phyloP scores from a whole-genome alignment of 2,113 vertebrate genomes.

The Cyanoderma ruficeps region DNA sequence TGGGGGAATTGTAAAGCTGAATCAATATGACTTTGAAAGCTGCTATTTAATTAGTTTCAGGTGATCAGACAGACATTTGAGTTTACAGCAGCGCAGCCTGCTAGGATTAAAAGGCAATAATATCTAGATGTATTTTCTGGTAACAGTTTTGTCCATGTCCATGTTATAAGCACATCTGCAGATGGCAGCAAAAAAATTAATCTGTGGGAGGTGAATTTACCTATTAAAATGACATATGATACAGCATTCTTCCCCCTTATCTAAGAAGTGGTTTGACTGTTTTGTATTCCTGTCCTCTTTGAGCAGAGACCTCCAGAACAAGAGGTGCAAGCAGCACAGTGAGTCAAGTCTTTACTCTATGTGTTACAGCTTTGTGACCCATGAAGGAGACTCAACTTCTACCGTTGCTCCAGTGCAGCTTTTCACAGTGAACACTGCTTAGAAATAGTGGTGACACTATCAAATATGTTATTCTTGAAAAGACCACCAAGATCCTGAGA shows the following conservation, averaged over 20 bases:
- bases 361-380: neutral
- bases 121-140: neutral
- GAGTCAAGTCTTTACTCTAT: neutral
- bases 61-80: neutral
- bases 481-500: neutral
- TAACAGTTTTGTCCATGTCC: neutral
- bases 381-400: neutral
- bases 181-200: neutral
- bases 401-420: neutral
- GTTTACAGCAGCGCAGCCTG: neutral
- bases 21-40: slow-evolving; percentile 15
- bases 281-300: neutral
- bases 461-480: neutral
- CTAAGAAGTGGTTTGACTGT: neutral
- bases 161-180: neutral
- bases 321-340: neutral
- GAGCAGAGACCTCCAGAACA: neutral
- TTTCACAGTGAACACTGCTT: neutral
- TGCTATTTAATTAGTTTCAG: neutral
- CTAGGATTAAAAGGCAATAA: neutral
- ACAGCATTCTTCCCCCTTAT: neutral
- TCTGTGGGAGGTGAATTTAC: neutral
- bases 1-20: neutral
- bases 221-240: neutral
- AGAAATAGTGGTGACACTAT: neutral